Percentiles rank a stretch among this genome's conserved stretches.
These are phyloP conservation scores for Empis livida DNA, from an alignment of 2,888 invertebrate genomes.

Conservation along the genomic window DNA sequence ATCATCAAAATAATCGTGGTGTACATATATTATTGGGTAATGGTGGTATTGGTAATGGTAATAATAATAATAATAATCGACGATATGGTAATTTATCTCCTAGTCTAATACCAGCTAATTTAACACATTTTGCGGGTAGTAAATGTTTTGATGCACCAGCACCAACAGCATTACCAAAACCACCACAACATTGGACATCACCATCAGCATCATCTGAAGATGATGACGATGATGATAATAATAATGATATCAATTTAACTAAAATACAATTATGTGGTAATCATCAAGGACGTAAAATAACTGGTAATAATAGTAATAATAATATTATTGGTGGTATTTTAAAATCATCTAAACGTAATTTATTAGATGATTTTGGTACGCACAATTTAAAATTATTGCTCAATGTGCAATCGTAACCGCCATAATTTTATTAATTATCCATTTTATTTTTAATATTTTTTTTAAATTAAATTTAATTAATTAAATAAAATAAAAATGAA, in stretches of 20 bases:
- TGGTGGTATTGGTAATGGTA: constrained; percentile 9
- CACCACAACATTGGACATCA: constrained; percentile 63
- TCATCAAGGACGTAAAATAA: neutral
- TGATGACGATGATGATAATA: constrained; percentile 9
- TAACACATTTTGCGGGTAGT: constrained; percentile 51
- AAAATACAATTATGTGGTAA: neutral
- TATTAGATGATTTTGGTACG: constrained; percentile 39
- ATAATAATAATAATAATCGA: constrained; percentile 10
- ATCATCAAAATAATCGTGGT: constrained; percentile 12
- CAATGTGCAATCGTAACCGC: constrained; percentile 44
- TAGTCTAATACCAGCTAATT: constrained; percentile 31
- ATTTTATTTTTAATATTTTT: constrained; percentile 10
- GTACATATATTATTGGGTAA: constrained; percentile 10
- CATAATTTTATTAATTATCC: neutral
- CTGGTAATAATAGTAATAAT: neutral
- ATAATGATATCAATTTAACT: neutral
- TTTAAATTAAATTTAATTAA: neutral
- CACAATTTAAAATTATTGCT: constrained; percentile 50
- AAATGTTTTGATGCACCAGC: constrained; percentile 75
- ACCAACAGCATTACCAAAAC: constrained; percentile 63
- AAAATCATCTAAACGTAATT: constrained; percentile 30
- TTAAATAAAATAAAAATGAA: neutral
- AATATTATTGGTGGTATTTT: constrained; percentile 16
- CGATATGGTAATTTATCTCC: constrained; percentile 22
- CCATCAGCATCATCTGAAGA: constrained; percentile 10